A percentile compares a stretch with the other conserved stretches of the same genome.
Conservation (phyloP, 2,888 invertebrate species). For the Drosophila nigricruria region DNA sequence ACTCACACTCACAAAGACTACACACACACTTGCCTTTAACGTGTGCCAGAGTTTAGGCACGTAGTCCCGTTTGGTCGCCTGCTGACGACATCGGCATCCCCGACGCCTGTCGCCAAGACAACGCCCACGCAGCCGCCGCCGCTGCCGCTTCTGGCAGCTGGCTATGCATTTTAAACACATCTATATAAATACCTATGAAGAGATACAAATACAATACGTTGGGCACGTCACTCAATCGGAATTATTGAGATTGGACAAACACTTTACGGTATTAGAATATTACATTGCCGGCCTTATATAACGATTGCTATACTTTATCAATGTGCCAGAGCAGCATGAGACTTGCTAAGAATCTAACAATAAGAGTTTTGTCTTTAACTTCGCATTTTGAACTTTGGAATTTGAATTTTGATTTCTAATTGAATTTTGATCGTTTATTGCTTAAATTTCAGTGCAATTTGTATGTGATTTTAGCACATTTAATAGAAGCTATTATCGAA, state of each 20-base stretch:
- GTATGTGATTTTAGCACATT: too few species aligned
- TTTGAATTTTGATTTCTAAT: not conserved
- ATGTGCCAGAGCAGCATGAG: not conserved
- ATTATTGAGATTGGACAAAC: constrained; percentile 19
- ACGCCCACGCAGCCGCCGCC: constrained; percentile 5
- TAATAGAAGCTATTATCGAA: too few species aligned
- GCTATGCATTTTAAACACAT: constrained; percentile 60
- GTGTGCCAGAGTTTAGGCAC: constrained; percentile 25
- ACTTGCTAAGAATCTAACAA: not conserved
- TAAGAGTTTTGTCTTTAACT: not conserved
- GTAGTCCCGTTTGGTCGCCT: constrained; percentile 37
- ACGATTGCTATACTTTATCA: not conserved
- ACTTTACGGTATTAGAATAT: constrained; percentile 8
- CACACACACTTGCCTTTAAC: not conserved
- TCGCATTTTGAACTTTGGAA: not conserved
- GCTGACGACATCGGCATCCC: constrained; percentile 42
- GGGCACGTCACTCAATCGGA: not conserved
- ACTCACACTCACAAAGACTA: not conserved
- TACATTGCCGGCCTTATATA: not conserved
- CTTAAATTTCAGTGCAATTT: not conserved
- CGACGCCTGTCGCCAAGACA: constrained; percentile 23
- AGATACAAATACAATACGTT: constrained; percentile 7
- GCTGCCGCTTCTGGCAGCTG: constrained; percentile 12
- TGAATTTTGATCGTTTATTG: not conserved
- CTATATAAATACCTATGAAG: constrained; percentile 35